These are phyloP conservation scores for Globia sparganii DNA, from an alignment of 2,888 invertebrate species.

Conservation along the genomic window DNA sequence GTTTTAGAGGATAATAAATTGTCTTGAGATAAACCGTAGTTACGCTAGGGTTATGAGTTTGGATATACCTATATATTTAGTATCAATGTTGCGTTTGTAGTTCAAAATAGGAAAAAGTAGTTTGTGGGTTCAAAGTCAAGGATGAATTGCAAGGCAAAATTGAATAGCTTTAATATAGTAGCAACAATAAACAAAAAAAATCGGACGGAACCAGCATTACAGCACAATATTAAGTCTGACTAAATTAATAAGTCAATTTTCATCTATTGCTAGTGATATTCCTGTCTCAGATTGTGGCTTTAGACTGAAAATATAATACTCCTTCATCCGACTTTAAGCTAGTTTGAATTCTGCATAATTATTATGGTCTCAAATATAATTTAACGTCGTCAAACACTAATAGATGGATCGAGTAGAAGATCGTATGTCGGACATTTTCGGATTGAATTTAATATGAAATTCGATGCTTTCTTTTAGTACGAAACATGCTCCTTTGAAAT, in stretches of 20 bases:
- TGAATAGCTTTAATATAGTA: neutral
- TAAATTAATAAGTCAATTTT: neutral
- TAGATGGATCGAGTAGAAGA: neutral
- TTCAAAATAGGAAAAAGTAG: neutral
- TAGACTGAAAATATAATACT: neutral
- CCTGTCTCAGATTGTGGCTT: neutral
- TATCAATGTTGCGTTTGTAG: neutral
- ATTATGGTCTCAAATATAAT: neutral
- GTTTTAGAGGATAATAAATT: constrained; percentile 32
- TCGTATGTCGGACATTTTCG: neutral
- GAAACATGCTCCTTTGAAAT: neutral
- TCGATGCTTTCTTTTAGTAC: neutral
- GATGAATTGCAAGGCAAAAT: no score
- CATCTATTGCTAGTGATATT: no score
- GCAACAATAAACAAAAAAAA: neutral
- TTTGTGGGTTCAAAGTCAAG: neutral
- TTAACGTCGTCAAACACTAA: constrained; percentile 9
- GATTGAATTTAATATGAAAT: constrained; percentile 15
- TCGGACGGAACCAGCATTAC: neutral
- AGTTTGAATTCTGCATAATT: neutral
- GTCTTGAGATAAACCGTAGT: constrained; percentile 13
- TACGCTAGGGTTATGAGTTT: neutral
- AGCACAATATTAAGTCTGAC: neutral
- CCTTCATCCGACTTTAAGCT: neutral
- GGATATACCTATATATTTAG: no score